Conservation (phyloP, 2,888 invertebrate genomes). For the Pristionchus fissidentatus region DNA sequence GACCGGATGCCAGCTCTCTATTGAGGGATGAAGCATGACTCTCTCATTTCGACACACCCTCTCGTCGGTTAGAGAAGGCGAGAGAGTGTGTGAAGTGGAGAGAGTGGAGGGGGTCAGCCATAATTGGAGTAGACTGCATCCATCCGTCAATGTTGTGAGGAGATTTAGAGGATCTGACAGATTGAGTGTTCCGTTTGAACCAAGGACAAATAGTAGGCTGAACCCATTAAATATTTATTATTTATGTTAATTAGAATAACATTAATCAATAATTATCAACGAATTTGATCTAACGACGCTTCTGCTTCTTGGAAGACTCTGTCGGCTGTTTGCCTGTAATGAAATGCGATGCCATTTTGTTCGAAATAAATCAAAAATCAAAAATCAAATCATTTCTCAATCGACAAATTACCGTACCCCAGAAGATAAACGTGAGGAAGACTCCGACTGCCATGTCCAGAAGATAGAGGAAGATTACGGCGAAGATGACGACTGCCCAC, state of each 20-base stretch:
- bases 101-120: not conserved
- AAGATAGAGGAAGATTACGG: conserved; percentile 45
- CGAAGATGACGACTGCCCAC: conserved; percentile 31
- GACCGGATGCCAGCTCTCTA: no score
- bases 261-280: not conserved
- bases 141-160: not conserved
- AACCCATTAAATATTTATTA: conserved; percentile 12
- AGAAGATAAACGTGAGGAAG: conserved; percentile 45
- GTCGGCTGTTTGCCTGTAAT: not conserved
- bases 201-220: no score
- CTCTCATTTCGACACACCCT: not conserved
- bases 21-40: no score
- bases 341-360: not conserved
- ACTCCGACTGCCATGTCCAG: conserved; percentile 34
- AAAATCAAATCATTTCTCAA: not conserved
- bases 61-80: not conserved
- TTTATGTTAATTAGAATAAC: not conserved
- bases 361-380: not conserved
- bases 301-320: conserved; percentile 4
- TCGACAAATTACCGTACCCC: conserved; percentile 5
- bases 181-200: not conserved
- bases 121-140: not conserved
- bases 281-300: not conserved
- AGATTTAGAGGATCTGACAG: not conserved
- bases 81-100: not conserved